phyloP scores from a whole-genome alignment of 2,113 vertebrate genomes.

The Rattus norvegicus region DNA sequence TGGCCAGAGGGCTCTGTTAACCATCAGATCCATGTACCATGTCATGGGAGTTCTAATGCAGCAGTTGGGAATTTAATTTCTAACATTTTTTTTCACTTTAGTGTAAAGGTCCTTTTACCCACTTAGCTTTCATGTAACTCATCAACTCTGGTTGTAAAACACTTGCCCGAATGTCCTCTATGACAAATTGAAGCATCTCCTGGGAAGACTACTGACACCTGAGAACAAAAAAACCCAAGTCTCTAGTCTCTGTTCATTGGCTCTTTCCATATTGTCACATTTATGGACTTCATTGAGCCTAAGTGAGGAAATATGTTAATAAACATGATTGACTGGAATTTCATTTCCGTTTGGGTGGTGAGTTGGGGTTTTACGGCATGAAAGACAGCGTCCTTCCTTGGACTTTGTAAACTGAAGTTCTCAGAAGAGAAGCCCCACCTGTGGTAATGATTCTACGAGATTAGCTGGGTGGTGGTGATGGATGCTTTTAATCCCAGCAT shows the following conservation, averaged over 20 bases:
- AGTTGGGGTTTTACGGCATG: accelerated
- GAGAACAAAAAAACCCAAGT: background rate
- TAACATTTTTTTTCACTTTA: conserved; percentile 43
- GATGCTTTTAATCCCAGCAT: background rate
- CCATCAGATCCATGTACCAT: accelerated
- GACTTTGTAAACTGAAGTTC: background rate
- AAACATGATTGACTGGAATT: accelerated
- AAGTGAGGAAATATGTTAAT: background rate
- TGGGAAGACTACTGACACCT: accelerated
- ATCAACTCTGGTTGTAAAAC: background rate
- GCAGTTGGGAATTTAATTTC: conserved; percentile 25
- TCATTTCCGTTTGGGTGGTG: background rate
- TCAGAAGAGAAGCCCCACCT: background rate
- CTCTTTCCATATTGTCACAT: too few relatives aligned
- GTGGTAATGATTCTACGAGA: background rate
- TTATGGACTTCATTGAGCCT: background rate
- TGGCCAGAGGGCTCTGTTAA: background rate
- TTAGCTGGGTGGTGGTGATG: background rate
- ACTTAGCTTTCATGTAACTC: background rate
- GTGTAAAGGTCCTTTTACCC: conserved; percentile 46
- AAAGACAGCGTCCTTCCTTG: background rate
- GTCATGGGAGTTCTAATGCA: accelerated
- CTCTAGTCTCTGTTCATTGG: background rate
- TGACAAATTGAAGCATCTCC: background rate
- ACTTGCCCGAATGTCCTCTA: accelerated